phyloP scores from a whole-genome alignment of 2,888 invertebrate species.

The Euplexia lucipara region DNA sequence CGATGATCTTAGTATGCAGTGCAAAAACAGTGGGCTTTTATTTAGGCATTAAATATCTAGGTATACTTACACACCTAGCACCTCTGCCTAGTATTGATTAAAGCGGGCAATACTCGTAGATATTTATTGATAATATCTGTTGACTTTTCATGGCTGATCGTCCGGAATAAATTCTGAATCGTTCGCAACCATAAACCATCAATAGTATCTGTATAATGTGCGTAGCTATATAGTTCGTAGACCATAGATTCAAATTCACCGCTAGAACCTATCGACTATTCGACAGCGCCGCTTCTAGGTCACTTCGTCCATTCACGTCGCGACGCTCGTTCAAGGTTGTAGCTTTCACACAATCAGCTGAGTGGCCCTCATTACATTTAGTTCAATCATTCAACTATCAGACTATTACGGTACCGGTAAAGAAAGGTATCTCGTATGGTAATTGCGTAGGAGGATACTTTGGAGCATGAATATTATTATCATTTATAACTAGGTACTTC shows the following conservation, averaged over 20 bases:
- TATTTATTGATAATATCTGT: not conserved
- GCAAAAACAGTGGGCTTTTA: no score
- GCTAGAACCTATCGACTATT: constrained; percentile 64
- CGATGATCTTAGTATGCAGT: no score
- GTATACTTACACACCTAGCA: no score
- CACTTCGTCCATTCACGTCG: constrained; percentile 80
- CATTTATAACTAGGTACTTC: not conserved
- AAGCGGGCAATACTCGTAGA: no score
- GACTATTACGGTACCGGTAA: constrained; percentile 9
- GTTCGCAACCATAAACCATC: constrained; percentile 2
- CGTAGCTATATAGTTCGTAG: constrained; percentile 34
- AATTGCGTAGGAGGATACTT: constrained; percentile 20
- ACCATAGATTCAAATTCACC: constrained; percentile 56
- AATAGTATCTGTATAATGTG: constrained; percentile 3
- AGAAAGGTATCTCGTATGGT: constrained; percentile 5
- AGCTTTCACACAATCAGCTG: constrained; percentile 83
- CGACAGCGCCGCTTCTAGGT: constrained; percentile 80
- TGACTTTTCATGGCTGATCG: not conserved
- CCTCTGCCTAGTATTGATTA: no score
- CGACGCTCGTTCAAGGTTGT: constrained; percentile 81
- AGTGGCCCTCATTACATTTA: constrained; percentile 52
- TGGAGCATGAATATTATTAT: not conserved
- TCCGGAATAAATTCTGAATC: not conserved
- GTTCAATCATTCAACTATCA: constrained; percentile 47
- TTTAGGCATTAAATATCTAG: no score